These are phyloP conservation scores for Bubo scandiacus DNA, from an alignment of 2,113 vertebrate genomes.

Conservation along the genomic window DNA sequence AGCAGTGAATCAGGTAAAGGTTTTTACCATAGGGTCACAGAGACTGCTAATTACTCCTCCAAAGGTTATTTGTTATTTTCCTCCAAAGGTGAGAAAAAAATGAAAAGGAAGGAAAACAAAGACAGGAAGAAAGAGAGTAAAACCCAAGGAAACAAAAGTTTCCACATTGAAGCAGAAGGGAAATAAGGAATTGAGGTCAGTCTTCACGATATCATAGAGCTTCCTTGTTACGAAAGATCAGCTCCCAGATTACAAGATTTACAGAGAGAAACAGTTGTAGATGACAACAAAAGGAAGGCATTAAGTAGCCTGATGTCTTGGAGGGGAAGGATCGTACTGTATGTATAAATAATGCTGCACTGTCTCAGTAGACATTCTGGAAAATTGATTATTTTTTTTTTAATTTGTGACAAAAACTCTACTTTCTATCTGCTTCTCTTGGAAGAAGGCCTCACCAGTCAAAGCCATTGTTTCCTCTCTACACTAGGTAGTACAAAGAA, in stretches of 20 bases:
- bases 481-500: background rate
- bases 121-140: background rate
- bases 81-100: background rate
- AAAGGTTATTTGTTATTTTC: background rate
- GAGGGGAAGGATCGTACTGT: background rate
- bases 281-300: slow-evolving; percentile 2
- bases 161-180: background rate
- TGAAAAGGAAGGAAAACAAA: background rate
- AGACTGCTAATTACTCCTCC: background rate
- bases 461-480: background rate
- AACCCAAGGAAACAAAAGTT: background rate
- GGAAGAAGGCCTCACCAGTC: background rate
- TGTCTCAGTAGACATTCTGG: background rate
- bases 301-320: background rate
- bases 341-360: background rate
- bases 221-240: background rate
- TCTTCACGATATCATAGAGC: background rate
- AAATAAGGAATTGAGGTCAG: background rate
- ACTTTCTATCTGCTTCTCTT: background rate
- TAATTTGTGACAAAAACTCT: background rate
- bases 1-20: background rate
- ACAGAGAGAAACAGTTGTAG: background rate
- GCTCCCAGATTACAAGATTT: background rate
- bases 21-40: background rate
- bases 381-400: background rate